Evolutionary conservation across 2,113 vertebrate species (phyloP), one percentile per base, ranked within the genome.

Genomic region (Podiceps cristatus): DNA sequence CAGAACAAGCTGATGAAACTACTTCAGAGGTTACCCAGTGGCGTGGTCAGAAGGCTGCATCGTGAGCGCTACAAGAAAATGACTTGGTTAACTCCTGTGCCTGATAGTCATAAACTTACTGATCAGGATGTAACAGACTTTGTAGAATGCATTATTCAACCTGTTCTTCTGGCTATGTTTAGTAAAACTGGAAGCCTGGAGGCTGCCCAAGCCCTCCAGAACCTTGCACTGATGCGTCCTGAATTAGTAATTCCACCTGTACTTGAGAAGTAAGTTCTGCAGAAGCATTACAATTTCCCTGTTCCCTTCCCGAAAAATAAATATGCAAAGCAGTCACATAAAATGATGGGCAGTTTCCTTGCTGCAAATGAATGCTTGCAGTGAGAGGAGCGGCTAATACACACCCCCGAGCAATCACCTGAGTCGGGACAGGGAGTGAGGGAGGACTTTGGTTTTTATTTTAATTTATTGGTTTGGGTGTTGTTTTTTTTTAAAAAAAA

Each of bases 1-100:
- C 98, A 99, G 99, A 99, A 99, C 98, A 99, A 99, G 88, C 98
- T 99, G 97, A 99, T 99, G 99, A 99, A 99, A 96, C 98, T 99
- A n/a, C 98, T 99, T 37, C 99, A 99, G 49, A 98, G 99, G 58
- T 96, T 99, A 86, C 99, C 99, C 53, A 99, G 99, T 62, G 98
- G 98, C 6, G 98, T 99, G 93, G 99, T 99, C 60, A 98, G 99
- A 88, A 98, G 99, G 95, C 96, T 99, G 69, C 99, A 99, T 98
- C 98, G 99, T 25, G 99, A 99, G 93, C 99, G 99, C 93, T 99
- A 99, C 97, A 99, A 99, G 97, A 99, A 99, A 89, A 97, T 97
- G 31, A 99, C 99, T 9, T 99, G 99, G 99, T 97, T 99, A 56
- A 99, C 99, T 33, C 98, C 99, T 22, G 98, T 99, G 95, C 99